phyloP scores from a whole-genome alignment of 2,113 vertebrate genomes.

The Cichladusa arquata region DNA sequence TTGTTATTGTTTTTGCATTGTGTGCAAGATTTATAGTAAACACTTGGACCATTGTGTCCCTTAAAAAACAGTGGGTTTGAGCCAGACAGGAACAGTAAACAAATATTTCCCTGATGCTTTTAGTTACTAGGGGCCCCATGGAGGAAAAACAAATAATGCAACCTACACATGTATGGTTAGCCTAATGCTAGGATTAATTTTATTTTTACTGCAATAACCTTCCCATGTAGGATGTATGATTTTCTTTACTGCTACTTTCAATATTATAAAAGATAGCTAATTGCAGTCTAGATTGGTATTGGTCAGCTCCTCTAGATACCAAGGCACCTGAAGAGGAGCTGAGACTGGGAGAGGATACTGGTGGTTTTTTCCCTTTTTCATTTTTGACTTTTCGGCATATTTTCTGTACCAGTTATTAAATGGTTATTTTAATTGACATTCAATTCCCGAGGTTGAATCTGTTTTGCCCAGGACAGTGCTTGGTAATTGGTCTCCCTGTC shows the following conservation, averaged over 20 bases:
- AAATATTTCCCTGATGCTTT: constrained; percentile 1
- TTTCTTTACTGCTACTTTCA: background rate
- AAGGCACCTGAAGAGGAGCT: background rate
- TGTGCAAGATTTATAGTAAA: background rate
- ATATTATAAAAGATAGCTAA: background rate
- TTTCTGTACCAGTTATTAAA: background rate
- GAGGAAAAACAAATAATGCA: background rate
- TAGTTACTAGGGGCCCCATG: background rate
- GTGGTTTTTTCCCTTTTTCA: fast-evolving
- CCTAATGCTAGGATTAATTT: background rate
- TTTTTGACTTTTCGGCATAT: background rate
- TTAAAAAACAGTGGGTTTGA: background rate
- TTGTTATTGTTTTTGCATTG: background rate
- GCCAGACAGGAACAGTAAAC: background rate
- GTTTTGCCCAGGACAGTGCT: background rate
- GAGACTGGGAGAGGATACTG: background rate
- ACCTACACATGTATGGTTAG: background rate
- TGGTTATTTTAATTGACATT: background rate
- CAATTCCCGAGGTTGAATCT: background rate
- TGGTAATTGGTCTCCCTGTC: background rate
- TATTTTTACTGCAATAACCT: background rate
- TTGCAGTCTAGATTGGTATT: background rate
- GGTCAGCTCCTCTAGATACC: background rate
- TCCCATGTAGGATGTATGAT: background rate
- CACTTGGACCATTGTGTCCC: background rate